Percentiles rank a stretch among this genome's conserved stretches.
phyloP scores from a whole-genome alignment of 2,797 vertebrate species.

The Melanotaenia nigrans region DNA sequence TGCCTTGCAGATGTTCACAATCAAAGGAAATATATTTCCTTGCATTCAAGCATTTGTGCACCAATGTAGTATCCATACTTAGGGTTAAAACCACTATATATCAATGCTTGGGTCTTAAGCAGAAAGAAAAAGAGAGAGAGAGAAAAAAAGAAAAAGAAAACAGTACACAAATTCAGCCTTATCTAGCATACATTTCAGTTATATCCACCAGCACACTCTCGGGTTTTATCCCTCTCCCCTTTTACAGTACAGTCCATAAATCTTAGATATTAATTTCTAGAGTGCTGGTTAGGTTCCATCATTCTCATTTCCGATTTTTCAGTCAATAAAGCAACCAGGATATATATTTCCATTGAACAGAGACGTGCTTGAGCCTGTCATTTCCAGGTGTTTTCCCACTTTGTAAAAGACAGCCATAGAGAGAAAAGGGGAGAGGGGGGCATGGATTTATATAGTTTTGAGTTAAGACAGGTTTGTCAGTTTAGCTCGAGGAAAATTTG shows the following conservation, averaged over 20 bases:
- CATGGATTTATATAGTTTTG: neutral
- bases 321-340: conserved; percentile 40
- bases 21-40: neutral
- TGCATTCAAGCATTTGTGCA: conserved; percentile 2
- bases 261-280: conserved; percentile 41
- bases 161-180: neutral
- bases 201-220: conserved; percentile 32
- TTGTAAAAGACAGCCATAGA: neutral
- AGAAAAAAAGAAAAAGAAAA: conserved; percentile 6
- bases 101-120: neutral
- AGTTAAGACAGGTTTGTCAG: conserved; percentile 4
- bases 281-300: conserved; percentile 32
- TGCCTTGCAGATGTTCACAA: neutral
- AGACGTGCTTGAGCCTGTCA: conserved; percentile 40
- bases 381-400: conserved; percentile 65
- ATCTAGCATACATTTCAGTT: neutral
- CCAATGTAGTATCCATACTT: neutral
- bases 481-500: neutral
- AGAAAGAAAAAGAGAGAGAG: conserved; percentile 3
- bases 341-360: conserved; percentile 32
- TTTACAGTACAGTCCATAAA: conserved; percentile 58
- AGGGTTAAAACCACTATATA: no score
- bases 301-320: conserved; percentile 37
- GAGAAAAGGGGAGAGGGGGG: neutral
- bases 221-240: conserved; percentile 50